A percentile compares a stretch with the other conserved stretches of the same genome.
Evolutionary conservation across 2,797 vertebrate species (phyloP).

Genomic region (Siniperca scherzeri): DNA sequence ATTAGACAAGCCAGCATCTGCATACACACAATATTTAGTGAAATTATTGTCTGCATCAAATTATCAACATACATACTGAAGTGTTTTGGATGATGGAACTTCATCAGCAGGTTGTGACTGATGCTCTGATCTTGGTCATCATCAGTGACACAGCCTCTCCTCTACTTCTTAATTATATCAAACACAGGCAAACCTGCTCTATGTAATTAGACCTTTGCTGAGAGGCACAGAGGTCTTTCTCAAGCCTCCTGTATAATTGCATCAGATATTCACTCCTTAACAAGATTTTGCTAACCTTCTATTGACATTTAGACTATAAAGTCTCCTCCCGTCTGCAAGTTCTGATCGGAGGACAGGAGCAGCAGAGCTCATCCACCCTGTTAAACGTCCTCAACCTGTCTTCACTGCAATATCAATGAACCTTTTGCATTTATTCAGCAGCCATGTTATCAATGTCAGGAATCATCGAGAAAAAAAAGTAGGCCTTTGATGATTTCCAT

Average conservation of each 20-base stretch:
- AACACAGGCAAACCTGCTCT: conserved; percentile 63
- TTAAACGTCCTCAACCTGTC: conserved; percentile 24
- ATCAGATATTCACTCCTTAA: conserved; percentile 66
- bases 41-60: conserved; percentile 46
- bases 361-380: neutral
- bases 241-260: conserved; percentile 51
- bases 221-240: conserved; percentile 55
- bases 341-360: conserved; percentile 25
- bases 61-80: conserved; percentile 49
- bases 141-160: conserved; percentile 57
- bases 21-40: conserved; percentile 31
- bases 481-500: neutral
- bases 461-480: conserved; percentile 9
- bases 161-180: conserved; percentile 69
- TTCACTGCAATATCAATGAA: neutral
- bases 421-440: conserved; percentile 24
- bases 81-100: conserved; percentile 61
- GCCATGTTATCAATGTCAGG: conserved; percentile 21
- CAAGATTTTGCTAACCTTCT: conserved; percentile 62
- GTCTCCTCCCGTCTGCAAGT: conserved; percentile 19
- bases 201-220: conserved; percentile 68
- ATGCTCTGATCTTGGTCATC: conserved; percentile 63
- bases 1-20: conserved; percentile 33
- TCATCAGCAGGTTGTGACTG: conserved; percentile 56
- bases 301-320: conserved; percentile 61